Percentiles rank a stretch among this genome's conserved stretches.
Evolutionary conservation across 2,113 vertebrate species (phyloP).

Genomic region (Falco punctatus): DNA sequence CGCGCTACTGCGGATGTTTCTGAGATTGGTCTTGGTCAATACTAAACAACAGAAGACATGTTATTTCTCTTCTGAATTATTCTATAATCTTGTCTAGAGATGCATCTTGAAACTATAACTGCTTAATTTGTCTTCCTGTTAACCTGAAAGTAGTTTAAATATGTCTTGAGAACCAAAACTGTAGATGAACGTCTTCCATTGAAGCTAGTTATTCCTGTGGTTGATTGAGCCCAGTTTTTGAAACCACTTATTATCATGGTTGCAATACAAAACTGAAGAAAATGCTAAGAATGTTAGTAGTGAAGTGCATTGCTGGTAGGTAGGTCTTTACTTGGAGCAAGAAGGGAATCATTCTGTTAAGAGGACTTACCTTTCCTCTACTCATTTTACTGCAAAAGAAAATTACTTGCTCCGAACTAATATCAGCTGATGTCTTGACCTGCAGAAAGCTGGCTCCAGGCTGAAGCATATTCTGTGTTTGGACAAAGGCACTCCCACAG

Average conservation of each 20-base stretch:
- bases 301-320: not conserved
- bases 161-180: not conserved
- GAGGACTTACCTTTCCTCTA: not conserved
- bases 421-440: not conserved
- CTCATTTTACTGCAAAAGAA: conserved; percentile 1
- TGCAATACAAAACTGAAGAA: not conserved
- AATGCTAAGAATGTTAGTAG: not conserved
- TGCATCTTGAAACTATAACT: not conserved
- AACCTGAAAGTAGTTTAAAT: not conserved
- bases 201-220: not conserved
- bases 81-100: not conserved
- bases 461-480: not conserved
- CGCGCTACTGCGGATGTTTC: not conserved
- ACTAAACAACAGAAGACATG: not conserved
- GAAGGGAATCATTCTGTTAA: not conserved
- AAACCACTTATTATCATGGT: not conserved
- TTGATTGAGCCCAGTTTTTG: not conserved
- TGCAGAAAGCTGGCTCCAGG: not conserved
- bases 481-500: not conserved
- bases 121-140: not conserved
- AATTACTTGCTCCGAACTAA: not conserved
- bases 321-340: not conserved
- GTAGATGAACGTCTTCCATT: not conserved
- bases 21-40: not conserved
- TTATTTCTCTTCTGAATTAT: not conserved